These are phyloP conservation scores for Bradypodion pumilum DNA, from an alignment of 2,797 vertebrate genomes.

Conservation along the genomic window DNA sequence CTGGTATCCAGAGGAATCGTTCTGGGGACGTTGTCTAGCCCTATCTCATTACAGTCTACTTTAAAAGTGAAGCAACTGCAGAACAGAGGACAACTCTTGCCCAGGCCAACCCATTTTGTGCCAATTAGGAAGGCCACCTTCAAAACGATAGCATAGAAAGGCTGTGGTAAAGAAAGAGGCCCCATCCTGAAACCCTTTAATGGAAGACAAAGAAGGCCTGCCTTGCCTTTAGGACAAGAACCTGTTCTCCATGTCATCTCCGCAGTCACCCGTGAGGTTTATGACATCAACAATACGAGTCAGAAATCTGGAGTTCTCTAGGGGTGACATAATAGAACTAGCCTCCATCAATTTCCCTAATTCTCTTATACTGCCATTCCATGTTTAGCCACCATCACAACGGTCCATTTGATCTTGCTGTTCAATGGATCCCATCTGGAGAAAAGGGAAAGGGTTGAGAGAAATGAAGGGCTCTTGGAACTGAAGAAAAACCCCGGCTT, in stretches of 20 bases:
- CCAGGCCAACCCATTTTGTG: slow-evolving; percentile 46
- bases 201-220: background rate
- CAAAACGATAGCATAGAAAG: background rate
- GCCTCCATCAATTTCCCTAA: too few species aligned
- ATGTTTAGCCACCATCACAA: too few species aligned
- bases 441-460: too few species aligned
- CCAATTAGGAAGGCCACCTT: background rate
- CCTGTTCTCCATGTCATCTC: background rate
- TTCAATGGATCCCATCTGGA: too few species aligned
- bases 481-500: too few species aligned
- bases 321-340: too few species aligned
- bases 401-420: too few species aligned
- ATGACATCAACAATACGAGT: slow-evolving; percentile 12
- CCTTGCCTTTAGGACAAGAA: background rate
- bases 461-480: too few species aligned
- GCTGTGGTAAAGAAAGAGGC: background rate
- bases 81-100: slow-evolving; percentile 76
- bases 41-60: slow-evolving; percentile 79
- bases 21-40: slow-evolving; percentile 76
- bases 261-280: background rate
- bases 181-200: background rate
- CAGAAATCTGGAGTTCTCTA: background rate
- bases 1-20: slow-evolving; percentile 81
- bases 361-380: too few species aligned
- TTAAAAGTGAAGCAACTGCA: slow-evolving; percentile 81